Percentiles rank a stretch among this genome's conserved stretches.
phyloP scores from a whole-genome alignment of 1,140 invertebrate species.

The Acromyrmex heyeri region DNA sequence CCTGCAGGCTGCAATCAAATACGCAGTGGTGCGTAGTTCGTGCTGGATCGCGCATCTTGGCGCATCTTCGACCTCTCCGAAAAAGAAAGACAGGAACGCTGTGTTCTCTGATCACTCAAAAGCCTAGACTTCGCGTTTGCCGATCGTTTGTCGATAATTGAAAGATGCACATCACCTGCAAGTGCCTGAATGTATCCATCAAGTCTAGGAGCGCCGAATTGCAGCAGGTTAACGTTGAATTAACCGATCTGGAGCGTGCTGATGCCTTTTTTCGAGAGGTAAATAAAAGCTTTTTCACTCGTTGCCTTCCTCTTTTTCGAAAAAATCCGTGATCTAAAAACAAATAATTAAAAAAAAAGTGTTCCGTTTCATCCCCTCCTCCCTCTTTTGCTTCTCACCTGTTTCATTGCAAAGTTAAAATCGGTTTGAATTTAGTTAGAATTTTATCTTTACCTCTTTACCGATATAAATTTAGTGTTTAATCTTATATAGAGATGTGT shows the following conservation, averaged over 20 bases:
- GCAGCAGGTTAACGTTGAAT: constrained; percentile 79
- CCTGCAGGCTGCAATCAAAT: not conserved
- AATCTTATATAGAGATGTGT: not conserved
- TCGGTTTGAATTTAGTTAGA: not conserved
- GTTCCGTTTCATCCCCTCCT: not conserved
- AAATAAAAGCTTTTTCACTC: constrained; percentile 28
- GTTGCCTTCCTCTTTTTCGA: not conserved
- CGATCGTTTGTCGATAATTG: not conserved
- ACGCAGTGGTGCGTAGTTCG: not conserved
- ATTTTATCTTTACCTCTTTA: not conserved
- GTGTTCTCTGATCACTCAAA: not conserved
- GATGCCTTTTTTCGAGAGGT: constrained; percentile 86
- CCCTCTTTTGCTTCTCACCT: not conserved
- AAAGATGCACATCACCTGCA: constrained; percentile 84
- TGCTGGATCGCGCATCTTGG: not conserved
- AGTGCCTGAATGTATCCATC: constrained; percentile 87
- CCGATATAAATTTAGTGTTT: not conserved
- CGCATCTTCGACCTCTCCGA: not conserved
- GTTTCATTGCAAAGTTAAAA: not conserved
- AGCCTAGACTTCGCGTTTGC: not conserved
- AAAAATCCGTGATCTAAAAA: not conserved
- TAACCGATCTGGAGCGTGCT: constrained; percentile 80
- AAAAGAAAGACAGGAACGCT: not conserved
- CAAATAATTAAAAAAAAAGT: not conserved
- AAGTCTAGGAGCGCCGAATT: constrained; percentile 82